Evolutionary conservation across 2,797 vertebrate species (phyloP).

Genomic region (Cossypha caffra): DNA sequence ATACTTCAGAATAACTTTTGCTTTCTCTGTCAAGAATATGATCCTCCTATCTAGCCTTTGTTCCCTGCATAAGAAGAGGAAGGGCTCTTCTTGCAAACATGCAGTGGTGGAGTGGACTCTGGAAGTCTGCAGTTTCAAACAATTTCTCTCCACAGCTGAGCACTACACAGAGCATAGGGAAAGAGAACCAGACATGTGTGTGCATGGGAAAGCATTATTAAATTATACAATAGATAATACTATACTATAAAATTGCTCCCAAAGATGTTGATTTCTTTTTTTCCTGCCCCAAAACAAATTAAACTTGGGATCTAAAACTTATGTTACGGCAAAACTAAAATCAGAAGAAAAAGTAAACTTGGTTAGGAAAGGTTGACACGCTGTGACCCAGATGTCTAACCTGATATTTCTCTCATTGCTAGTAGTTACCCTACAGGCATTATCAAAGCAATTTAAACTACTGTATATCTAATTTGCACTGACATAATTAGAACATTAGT

Average conservation of each 20-base stretch:
- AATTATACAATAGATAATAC: background rate
- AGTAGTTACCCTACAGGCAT: constrained; percentile 36
- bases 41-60: background rate
- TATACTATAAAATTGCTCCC: background rate
- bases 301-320: background rate
- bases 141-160: background rate
- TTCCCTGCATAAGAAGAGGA: background rate
- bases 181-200: background rate
- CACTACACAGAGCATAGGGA: background rate
- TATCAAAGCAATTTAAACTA: constrained; percentile 59
- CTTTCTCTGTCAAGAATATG: background rate
- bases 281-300: background rate
- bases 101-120: background rate
- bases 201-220: background rate
- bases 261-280: background rate
- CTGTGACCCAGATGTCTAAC: constrained; percentile 40
- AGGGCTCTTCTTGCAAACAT: background rate
- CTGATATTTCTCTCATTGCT: constrained; percentile 19
- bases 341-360: constrained; percentile 16
- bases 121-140: background rate
- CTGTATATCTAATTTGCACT: constrained; percentile 29
- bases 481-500: constrained; percentile 56
- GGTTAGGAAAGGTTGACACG: background rate
- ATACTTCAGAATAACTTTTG: background rate
- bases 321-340: background rate